Percentiles rank a stretch among this genome's conserved stretches.
Evolutionary conservation across 2,113 vertebrate genomes (phyloP).

Genomic region (Urocolius indicus): DNA sequence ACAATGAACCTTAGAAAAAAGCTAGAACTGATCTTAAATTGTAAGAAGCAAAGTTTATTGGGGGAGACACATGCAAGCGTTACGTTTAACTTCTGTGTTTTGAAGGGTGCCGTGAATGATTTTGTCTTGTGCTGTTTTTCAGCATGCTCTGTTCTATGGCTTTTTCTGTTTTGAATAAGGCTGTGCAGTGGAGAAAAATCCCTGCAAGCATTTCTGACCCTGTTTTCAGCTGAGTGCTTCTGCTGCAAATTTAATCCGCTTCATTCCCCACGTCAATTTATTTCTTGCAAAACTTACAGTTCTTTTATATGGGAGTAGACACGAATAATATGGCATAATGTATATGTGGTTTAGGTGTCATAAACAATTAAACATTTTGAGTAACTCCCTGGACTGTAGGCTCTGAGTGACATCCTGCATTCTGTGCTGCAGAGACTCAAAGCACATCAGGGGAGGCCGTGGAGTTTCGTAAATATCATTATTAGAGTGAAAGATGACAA

Average conservation of each 20-base stretch:
- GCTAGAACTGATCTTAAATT: conserved; percentile 10
- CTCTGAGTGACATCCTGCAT: not conserved
- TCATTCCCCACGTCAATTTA: not conserved
- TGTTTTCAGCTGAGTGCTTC: not conserved
- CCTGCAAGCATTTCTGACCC: accelerated
- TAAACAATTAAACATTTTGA: not conserved
- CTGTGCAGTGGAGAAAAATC: not conserved
- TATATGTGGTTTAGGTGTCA: not conserved
- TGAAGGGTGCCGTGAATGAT: not conserved
- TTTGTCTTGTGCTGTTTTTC: not conserved
- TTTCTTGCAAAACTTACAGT: not conserved
- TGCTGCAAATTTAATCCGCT: not conserved
- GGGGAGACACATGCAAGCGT: not conserved
- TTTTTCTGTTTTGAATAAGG: not conserved
- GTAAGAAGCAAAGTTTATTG: not conserved
- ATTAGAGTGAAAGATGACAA: not conserved
- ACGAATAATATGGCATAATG: not conserved
- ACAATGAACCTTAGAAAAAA: conserved; percentile 49
- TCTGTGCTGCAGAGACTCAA: not conserved
- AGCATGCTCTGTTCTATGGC: not conserved
- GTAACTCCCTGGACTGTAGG: not conserved
- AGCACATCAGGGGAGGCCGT: not conserved
- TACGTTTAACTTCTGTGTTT: not conserved
- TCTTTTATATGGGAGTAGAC: not conserved
- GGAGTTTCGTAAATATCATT: not conserved